Evolutionary conservation across 2,797 vertebrate species (phyloP).

Genomic region (Micromesistius poutassou): DNA sequence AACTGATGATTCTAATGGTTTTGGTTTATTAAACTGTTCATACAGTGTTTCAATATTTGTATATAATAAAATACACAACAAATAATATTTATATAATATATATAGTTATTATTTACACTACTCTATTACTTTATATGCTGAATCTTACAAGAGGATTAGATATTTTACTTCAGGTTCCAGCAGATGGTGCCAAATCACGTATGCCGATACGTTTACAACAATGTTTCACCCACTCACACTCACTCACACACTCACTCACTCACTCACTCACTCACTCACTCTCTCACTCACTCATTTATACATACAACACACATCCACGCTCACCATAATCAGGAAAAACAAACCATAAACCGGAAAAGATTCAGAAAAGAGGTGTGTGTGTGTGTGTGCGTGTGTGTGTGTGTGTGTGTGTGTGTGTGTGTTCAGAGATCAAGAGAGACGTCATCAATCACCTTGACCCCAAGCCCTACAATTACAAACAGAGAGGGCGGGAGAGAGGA

Average conservation of each 20-base stretch:
- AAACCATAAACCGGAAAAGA: background rate
- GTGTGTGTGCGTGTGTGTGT: background rate
- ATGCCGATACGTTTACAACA: conserved; percentile 10
- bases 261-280: background rate
- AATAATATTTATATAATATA: background rate
- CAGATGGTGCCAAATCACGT: conserved; percentile 58
- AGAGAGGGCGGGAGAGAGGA: conserved; percentile 15
- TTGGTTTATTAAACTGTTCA: background rate
- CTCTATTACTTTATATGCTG: background rate
- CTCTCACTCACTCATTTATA: background rate
- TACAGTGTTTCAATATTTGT: background rate
- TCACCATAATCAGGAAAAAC: background rate
- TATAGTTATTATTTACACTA: background rate
- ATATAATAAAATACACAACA: background rate
- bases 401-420: background rate
- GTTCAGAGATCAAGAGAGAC: conserved; percentile 21
- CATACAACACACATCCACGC: background rate
- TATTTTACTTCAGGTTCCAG: conserved; percentile 40
- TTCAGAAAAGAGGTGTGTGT: background rate
- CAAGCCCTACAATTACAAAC: conserved; percentile 19
- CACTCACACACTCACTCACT: background rate
- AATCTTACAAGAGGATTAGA: background rate
- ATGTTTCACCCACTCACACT: background rate
- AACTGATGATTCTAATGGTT: background rate
- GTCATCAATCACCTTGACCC: conserved; percentile 32